Evolutionary conservation across 2,888 invertebrate genomes (phyloP).

Genomic region (Drosophila mercatorum): DNA sequence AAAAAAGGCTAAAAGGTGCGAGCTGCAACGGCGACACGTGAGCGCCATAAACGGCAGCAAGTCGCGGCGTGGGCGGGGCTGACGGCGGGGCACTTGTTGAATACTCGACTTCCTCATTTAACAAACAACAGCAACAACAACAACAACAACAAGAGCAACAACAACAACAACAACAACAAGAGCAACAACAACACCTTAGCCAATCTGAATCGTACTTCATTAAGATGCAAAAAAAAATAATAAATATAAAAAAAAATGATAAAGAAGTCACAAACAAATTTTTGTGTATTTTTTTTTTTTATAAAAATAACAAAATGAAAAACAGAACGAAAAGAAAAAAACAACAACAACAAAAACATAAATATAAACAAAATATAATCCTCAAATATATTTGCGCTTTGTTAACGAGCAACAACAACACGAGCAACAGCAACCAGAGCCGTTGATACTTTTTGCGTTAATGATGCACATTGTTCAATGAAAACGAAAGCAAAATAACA

Average conservation of each 20-base stretch:
- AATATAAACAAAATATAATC: constrained; percentile 45
- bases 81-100: constrained; percentile 56
- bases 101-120: constrained; percentile 77
- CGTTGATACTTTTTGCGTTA: constrained; percentile 59
- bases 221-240: constrained; percentile 54
- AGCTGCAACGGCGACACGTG: constrained; percentile 66
- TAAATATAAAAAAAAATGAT: constrained; percentile 8
- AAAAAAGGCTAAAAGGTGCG: constrained; percentile 16
- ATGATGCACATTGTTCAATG: constrained; percentile 80
- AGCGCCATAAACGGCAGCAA: constrained; percentile 55
- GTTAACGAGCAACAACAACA: constrained; percentile 63
- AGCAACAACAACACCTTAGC: constrained; percentile 51
- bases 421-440: constrained; percentile 34
- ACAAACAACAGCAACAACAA: constrained; percentile 27
- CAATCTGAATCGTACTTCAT: constrained; percentile 78
- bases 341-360: constrained; percentile 14
- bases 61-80: constrained; percentile 15
- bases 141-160: constrained; percentile 17
- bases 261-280: constrained; percentile 41
- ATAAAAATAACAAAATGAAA: constrained; percentile 66
- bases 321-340: constrained; percentile 25
- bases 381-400: constrained; percentile 80
- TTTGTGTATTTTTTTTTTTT: constrained; percentile 44
- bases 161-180: constrained; percentile 47
- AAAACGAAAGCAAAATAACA: constrained; percentile 70